These are phyloP conservation scores for Linnaemya tessellans DNA, from an alignment of 2,888 invertebrate species.

Conservation along the genomic window DNA sequence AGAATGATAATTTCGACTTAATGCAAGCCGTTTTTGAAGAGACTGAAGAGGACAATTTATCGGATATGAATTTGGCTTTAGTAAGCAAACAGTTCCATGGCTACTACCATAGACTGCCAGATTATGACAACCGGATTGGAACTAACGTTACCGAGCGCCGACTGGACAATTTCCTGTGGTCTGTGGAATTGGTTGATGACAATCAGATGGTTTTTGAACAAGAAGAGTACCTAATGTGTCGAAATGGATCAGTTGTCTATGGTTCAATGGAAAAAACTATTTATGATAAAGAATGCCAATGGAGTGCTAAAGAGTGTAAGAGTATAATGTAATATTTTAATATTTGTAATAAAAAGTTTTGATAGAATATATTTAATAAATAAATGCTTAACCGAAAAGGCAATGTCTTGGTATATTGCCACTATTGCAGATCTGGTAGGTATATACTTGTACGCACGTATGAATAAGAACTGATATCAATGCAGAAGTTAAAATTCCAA, in stretches of 20 bases:
- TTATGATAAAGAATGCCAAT: slow-evolving; percentile 42
- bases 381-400: neutral
- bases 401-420: too few relatives aligned
- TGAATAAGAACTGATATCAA: too few relatives aligned
- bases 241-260: slow-evolving; percentile 6
- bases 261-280: slow-evolving; percentile 34
- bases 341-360: neutral
- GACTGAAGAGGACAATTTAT: slow-evolving; percentile 27
- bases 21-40: slow-evolving; percentile 32
- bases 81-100: slow-evolving; percentile 7
- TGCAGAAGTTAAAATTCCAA: too few relatives aligned
- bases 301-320: slow-evolving; percentile 28
- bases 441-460: too few relatives aligned
- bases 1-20: neutral
- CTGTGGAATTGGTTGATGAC: slow-evolving; percentile 23
- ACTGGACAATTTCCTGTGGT: slow-evolving; percentile 38
- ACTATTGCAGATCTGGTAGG: too few relatives aligned
- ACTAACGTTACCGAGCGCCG: neutral
- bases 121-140: neutral
- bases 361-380: neutral
- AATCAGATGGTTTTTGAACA: slow-evolving; percentile 38
- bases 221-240: slow-evolving; percentile 42
- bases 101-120: slow-evolving; percentile 18
- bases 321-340: neutral
- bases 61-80: slow-evolving; percentile 34